Percentiles rank a stretch among this genome's conserved stretches.
Conservation (phyloP, 1,140 invertebrate genomes). For the Papilio helenus region DNA sequence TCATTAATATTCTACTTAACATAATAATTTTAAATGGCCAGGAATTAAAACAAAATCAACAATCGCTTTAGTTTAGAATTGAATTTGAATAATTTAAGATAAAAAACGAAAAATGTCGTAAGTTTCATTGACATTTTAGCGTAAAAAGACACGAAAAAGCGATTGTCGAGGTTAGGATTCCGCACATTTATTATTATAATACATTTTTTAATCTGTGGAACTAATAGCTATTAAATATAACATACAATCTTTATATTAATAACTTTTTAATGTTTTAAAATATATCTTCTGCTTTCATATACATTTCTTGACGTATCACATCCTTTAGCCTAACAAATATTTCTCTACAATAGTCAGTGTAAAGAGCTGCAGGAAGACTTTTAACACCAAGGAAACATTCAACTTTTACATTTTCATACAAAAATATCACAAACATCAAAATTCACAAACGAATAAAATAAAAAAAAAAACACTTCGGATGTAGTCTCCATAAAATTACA, state of each 20-base stretch:
- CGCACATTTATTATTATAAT: slow-evolving; percentile 25
- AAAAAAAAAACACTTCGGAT: neutral
- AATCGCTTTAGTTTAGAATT: slow-evolving; percentile 18
- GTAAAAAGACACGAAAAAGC: slow-evolving; percentile 28
- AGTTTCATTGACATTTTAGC: neutral
- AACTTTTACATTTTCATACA: slow-evolving; percentile 42
- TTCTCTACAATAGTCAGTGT: slow-evolving; percentile 80
- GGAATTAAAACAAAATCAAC: slow-evolving; percentile 18
- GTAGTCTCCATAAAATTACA: too few species aligned
- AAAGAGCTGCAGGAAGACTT: slow-evolving; percentile 82
- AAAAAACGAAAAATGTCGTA: neutral
- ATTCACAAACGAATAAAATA: neutral
- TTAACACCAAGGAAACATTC: slow-evolving; percentile 60
- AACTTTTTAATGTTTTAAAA: slow-evolving; percentile 66
- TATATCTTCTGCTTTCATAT: slow-evolving; percentile 66
- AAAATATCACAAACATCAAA: neutral
- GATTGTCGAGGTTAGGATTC: slow-evolving; percentile 41
- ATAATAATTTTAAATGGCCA: slow-evolving; percentile 25
- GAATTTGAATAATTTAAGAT: neutral
- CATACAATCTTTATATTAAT: slow-evolving; percentile 59
- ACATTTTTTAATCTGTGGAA: slow-evolving; percentile 6
- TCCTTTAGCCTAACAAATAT: slow-evolving; percentile 68
- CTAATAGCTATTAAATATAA: slow-evolving; percentile 51
- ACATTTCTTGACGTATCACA: slow-evolving; percentile 72
- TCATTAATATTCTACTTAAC: slow-evolving; percentile 29